Base-by-base conservation (phyloP, 2,113 vertebrate genomes). In the Triplophysa dalaica region DNA sequence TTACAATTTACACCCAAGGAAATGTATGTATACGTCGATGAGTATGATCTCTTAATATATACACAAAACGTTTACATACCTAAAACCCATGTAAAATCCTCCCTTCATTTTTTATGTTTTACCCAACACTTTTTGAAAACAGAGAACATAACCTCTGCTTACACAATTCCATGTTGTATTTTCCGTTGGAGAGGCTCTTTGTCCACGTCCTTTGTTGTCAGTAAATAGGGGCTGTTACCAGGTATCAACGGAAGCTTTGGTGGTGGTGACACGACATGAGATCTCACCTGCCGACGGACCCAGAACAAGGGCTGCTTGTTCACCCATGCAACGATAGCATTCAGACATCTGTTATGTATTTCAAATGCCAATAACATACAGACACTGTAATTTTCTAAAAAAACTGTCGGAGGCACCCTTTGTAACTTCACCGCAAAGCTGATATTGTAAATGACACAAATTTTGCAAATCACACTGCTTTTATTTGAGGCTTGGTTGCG, bases 221-320 rank as follows among this genome's bases (percentile, higher is more conserved):
- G 83, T 87, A 88, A 89, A 90, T 87, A 90, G 68, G 85, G 81
- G 82, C 21, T 84, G 83, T 88, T 86, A 82, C 80, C 78, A 83
- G n/a, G 24, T 81, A 63, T 67, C 61, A 83, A 82, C 82, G 70
- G 54, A 61, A 80, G 72, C 79, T 75, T 21, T 58, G 19, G 77
- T 79, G 79, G 60, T 8, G 66, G 62, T 77, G 79, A 84, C 75
- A 29, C 67, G 87, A 90, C 88, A 91, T 86, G 83, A 75, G 86
- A 90, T 81, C 81, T 22, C 81, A 74, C 67, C 80, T 70, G n/a
- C 70, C 83, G 85, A 87, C 70, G 80, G 67, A 78, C 72, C 82
- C 83, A 80, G 81, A 85, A 87, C 78, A 80, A 63, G 64, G 66
- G 77, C 82, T 86, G 84, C 76, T 83, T 85, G 52, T 81, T 24